A percentile compares a stretch with the other conserved stretches of the same genome.
These are phyloP conservation scores for Exaiptasia diaphana DNA, from an alignment of 64 coral and sea anemone species.

Conservation along the genomic window DNA sequence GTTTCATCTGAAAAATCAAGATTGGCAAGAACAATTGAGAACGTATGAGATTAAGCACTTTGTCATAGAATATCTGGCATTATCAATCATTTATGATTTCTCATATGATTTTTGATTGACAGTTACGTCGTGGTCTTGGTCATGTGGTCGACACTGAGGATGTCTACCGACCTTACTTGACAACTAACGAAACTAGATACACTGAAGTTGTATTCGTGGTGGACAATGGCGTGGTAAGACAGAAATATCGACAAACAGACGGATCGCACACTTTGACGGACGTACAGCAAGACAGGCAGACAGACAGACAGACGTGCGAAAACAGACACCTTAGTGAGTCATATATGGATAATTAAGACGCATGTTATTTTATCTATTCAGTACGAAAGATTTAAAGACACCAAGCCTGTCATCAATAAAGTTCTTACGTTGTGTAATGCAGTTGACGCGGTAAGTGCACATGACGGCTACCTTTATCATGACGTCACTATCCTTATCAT, in stretches of 20 bases:
- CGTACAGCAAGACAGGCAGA: background rate
- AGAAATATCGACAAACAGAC: too few species aligned
- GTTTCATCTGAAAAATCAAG: too few species aligned
- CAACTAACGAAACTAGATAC: conserved; percentile 50
- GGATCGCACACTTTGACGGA: background rate
- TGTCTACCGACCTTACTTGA: conserved; percentile 37
- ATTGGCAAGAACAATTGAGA: too few species aligned
- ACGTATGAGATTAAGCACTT: too few species aligned
- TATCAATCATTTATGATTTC: too few species aligned
- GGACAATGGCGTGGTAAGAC: conserved; percentile 43
- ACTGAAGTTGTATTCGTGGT: conserved; percentile 46
- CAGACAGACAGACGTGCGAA: background rate
- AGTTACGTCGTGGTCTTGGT: background rate
- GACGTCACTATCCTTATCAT: too few species aligned
- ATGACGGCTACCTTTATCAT: too few species aligned
- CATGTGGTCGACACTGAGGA: conserved; percentile 28
- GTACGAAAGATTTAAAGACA: conserved; percentile 33
- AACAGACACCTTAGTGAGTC: too few species aligned
- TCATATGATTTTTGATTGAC: too few species aligned
- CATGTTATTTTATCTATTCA: background rate
- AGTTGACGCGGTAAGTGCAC: conserved; percentile 65
- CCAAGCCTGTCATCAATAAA: conserved; percentile 14
- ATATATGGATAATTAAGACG: background rate
- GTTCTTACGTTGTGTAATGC: conserved; percentile 49
- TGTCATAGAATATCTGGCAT: too few species aligned